Conservation (phyloP, 2,797 vertebrate species). For the Artibeus jamaicensis region DNA sequence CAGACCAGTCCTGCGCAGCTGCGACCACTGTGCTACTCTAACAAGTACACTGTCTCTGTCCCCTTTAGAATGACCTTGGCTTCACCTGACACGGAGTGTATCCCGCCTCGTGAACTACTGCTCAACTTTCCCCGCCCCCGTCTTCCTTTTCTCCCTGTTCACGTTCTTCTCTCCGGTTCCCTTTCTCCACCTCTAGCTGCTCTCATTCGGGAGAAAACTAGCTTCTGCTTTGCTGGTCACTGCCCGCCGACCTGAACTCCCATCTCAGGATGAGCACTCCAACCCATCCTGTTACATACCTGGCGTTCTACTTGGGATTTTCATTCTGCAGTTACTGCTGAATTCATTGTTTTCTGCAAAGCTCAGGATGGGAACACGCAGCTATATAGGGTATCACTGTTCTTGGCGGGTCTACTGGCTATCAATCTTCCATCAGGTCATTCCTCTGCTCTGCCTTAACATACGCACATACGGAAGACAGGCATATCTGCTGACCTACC, state of each 20-base stretch:
- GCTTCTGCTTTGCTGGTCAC: not conserved
- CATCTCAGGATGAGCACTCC: not conserved
- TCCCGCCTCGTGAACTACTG: not conserved
- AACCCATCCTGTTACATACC: fast-evolving
- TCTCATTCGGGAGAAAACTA: not conserved
- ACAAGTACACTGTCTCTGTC: not conserved
- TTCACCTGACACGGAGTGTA: not conserved
- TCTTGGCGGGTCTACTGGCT: not conserved
- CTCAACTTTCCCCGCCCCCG: not conserved
- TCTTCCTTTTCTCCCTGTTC: not conserved
- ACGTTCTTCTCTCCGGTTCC: not conserved
- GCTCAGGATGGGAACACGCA: not conserved
- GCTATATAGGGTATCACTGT: not conserved
- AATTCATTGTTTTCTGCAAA: not conserved
- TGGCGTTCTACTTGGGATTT: not conserved
- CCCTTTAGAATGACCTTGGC: not conserved
- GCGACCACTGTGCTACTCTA: not conserved
- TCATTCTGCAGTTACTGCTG: not conserved
- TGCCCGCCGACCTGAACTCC: not conserved
- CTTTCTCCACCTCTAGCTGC: too few relatives aligned
- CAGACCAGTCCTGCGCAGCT: not conserved
- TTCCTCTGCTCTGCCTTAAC: not conserved
- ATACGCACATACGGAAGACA: not conserved
- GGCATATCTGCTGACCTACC: not conserved
- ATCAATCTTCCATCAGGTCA: not conserved